Base-by-base conservation (phyloP, 2,888 invertebrate species). In the Chrysopilus asiliformis region DNA sequence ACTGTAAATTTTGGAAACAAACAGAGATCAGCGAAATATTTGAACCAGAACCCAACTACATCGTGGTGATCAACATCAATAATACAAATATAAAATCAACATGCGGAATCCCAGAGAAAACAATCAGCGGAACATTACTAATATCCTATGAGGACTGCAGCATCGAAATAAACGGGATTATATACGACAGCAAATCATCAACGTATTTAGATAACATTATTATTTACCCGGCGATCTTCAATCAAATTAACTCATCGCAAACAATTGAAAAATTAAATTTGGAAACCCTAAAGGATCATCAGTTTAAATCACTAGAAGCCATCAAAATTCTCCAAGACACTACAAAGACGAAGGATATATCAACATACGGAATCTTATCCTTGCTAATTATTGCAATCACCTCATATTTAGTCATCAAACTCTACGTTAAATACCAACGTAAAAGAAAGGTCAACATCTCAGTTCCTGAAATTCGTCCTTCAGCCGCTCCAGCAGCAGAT, bases 111-210 rank as follows among this genome's bases (percentile, higher is more conserved):
- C 15, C 29, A 14, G 16, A 30, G 16, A 31, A 19, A 12, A 36
- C 30, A 15, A 10, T 36, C 7, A 13, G 17, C 22, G 36, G 36
- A 14, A 36, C 29, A n/a, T n/a, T 31, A 12, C 24, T 36, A 22
- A 29, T 24, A 3, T 24, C 20, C 17, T 36, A 12, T 13, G 28
- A 27, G 12, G 12, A 27, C 7, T 27, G 28, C 12, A 6, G 13
- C 7, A 13, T 27, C 6, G 13, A 7, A 13, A 27, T 27, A 6
- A 27, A 27, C 12, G 12, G 13, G 7, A 27, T 27, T 27, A 27
- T 13, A n/a, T 27, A 27, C 12, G 22, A 22, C 7, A 10, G 22
- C 8, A 22, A 22, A 9, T 9, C 8, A 8, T 9, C 7, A 8
- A 22, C 22, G 8, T 22, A 22, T 10, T 22, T 7, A 10, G 22